phyloP scores from a whole-genome alignment of 2,797 vertebrate genomes.

The Potorous gilbertii region DNA sequence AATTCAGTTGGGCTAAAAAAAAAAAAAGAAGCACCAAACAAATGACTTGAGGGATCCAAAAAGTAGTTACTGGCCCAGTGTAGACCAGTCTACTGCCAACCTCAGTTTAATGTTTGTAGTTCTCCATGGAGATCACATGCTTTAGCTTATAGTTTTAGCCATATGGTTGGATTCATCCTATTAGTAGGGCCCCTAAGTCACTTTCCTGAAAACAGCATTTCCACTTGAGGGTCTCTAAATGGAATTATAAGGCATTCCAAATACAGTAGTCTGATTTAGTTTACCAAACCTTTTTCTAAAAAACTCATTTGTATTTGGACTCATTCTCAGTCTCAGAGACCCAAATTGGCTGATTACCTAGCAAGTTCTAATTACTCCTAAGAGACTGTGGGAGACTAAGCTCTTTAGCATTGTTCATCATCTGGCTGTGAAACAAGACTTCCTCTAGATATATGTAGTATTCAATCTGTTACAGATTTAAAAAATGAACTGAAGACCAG shows the following conservation, averaged over 20 bases:
- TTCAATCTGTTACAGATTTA: constrained; percentile 31
- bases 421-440: constrained; percentile 48
- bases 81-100: constrained; percentile 17
- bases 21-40: constrained; percentile 45
- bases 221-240: constrained; percentile 20
- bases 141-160: constrained; percentile 57
- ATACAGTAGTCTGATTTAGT: not conserved
- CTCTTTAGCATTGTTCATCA: constrained; percentile 3
- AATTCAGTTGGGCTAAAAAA: constrained; percentile 23
- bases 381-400: not conserved
- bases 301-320: not conserved
- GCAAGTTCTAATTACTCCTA: constrained; percentile 30
- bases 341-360: not conserved
- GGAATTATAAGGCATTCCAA: constrained; percentile 15
- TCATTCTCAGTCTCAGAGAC: constrained; percentile 48
- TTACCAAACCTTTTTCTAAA: constrained; percentile 24
- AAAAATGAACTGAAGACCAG: constrained; percentile 55
- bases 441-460: constrained; percentile 35
- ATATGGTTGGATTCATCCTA: constrained; percentile 52
- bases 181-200: constrained; percentile 49
- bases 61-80: constrained; percentile 34
- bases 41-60: constrained; percentile 41
- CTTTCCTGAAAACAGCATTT: constrained; percentile 22
- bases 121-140: constrained; percentile 30
- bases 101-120: constrained; percentile 47